These are phyloP conservation scores for Pyrrhura leucotis DNA, from an alignment of 2,797 vertebrate species.

Conservation along the genomic window DNA sequence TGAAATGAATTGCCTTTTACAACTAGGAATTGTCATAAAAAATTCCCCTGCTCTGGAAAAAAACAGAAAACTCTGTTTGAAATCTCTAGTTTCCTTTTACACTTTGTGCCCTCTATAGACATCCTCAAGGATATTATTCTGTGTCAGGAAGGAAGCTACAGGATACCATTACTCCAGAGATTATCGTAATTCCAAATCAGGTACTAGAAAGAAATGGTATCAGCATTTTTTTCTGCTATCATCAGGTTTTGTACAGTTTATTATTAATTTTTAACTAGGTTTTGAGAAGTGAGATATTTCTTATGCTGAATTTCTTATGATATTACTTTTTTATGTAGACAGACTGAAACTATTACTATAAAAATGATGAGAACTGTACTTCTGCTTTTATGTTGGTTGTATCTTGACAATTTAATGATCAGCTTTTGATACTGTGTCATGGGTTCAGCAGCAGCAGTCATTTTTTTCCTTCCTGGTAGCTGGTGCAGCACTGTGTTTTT, in stretches of 20 bases:
- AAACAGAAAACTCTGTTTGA: constrained; percentile 76
- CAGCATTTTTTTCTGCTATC: constrained; percentile 37
- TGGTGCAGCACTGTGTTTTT: too few species aligned
- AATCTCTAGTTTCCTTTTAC: constrained; percentile 69
- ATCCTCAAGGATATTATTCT: constrained; percentile 56
- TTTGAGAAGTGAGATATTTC: constrained; percentile 39
- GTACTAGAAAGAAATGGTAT: not conserved
- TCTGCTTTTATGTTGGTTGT: constrained; percentile 26
- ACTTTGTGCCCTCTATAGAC: constrained; percentile 67
- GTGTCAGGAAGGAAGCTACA: constrained; percentile 63
- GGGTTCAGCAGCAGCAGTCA: too few species aligned
- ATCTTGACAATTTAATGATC: constrained; percentile 25
- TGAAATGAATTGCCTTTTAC: constrained; percentile 71
- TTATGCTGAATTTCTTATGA: constrained; percentile 22
- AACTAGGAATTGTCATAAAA: constrained; percentile 72
- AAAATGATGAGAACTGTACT: constrained; percentile 1
- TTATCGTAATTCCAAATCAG: constrained; percentile 46
- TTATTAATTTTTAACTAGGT: constrained; percentile 61
- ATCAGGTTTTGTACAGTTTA: constrained; percentile 45
- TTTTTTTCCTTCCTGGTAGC: too few species aligned
- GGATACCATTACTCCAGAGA: constrained; percentile 65
- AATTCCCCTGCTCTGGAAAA: constrained; percentile 68
- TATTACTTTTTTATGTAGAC: not conserved
- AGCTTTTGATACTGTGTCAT: not conserved
- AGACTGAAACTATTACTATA: not conserved